Conservation (phyloP, 2,888 invertebrate genomes). For the Leucophenga maculata region DNA sequence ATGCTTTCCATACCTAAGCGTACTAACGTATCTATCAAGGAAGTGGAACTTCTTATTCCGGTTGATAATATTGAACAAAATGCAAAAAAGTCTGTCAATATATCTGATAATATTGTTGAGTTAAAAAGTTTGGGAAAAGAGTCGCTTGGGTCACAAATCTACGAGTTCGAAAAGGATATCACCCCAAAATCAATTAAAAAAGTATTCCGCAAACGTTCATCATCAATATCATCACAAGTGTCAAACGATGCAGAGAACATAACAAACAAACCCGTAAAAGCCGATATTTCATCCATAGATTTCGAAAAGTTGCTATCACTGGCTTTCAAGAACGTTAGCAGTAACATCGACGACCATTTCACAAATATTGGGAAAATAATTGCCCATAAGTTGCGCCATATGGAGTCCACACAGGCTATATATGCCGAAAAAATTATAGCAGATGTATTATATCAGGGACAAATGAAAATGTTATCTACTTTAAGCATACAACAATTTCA, state of each 20-base stretch:
- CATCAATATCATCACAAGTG: slow-evolving; percentile 59
- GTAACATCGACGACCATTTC: slow-evolving; percentile 65
- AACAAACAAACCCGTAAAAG: slow-evolving; percentile 60
- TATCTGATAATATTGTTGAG: slow-evolving; percentile 4
- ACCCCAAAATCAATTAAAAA: slow-evolving; percentile 24
- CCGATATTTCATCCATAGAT: slow-evolving; percentile 65
- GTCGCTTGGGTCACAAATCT: slow-evolving; percentile 12
- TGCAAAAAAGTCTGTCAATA: neutral
- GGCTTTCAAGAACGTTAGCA: slow-evolving; percentile 67
- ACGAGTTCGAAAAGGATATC: slow-evolving; percentile 28
- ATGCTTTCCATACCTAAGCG: slow-evolving; percentile 50
- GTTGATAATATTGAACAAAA: slow-evolving; percentile 32
- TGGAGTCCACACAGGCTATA: slow-evolving; percentile 68
- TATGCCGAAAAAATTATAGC: slow-evolving; percentile 70
- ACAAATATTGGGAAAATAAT: slow-evolving; percentile 70
- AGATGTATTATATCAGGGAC: slow-evolving; percentile 70
- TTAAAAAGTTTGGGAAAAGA: slow-evolving; percentile 13
- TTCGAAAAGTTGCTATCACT: slow-evolving; percentile 67
- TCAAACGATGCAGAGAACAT: slow-evolving; percentile 58
- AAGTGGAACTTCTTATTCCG: slow-evolving; percentile 52
- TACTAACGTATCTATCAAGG: slow-evolving; percentile 46
- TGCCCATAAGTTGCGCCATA: slow-evolving; percentile 69
- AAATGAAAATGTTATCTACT: slow-evolving; percentile 68
- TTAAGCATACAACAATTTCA: slow-evolving; percentile 60
- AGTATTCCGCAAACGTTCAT: slow-evolving; percentile 56